Evolutionary conservation across 2,113 vertebrate genomes (phyloP).

Genomic region (Trichechus manatus): DNA sequence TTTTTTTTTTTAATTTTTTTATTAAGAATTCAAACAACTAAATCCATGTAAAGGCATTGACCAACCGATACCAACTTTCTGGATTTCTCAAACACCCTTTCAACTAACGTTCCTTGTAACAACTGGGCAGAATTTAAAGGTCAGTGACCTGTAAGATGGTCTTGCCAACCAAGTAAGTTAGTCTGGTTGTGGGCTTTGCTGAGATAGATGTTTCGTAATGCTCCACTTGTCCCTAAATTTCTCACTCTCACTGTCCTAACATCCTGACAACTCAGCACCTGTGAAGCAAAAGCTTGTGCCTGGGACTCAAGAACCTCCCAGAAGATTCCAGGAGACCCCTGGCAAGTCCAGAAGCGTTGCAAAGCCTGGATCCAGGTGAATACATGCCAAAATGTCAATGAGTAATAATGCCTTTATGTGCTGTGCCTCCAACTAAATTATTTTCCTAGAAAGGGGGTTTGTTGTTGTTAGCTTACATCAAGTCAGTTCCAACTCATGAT

Average conservation of each 20-base stretch:
- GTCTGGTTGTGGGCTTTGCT: not conserved
- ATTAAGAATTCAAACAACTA: conserved; percentile 66
- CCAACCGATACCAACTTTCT: conserved; percentile 9
- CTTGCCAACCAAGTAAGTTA: not conserved
- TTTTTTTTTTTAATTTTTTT: conserved; percentile 63
- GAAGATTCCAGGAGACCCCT: not conserved
- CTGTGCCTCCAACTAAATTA: not conserved
- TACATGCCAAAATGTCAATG: not conserved
- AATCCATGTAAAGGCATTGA: conserved; percentile 46
- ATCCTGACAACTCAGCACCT: not conserved
- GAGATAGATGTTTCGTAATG: not conserved
- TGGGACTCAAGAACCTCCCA: not conserved
- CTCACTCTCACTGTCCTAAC: not conserved
- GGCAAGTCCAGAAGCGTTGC: not conserved
- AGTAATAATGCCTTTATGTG: not conserved
- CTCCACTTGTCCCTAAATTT: not conserved
- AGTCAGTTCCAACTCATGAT: too few species aligned
- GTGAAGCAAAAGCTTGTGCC: not conserved
- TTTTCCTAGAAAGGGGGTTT: not conserved
- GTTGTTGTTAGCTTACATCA: too few species aligned
- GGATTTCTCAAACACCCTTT: conserved; percentile 30
- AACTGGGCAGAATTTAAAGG: not conserved
- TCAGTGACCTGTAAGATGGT: conserved; percentile 21
- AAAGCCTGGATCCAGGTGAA: not conserved
- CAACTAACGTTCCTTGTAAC: conserved; percentile 18